Base-by-base conservation (phyloP, 2,797 vertebrate genomes). In the Amphiprion clarkii region DNA sequence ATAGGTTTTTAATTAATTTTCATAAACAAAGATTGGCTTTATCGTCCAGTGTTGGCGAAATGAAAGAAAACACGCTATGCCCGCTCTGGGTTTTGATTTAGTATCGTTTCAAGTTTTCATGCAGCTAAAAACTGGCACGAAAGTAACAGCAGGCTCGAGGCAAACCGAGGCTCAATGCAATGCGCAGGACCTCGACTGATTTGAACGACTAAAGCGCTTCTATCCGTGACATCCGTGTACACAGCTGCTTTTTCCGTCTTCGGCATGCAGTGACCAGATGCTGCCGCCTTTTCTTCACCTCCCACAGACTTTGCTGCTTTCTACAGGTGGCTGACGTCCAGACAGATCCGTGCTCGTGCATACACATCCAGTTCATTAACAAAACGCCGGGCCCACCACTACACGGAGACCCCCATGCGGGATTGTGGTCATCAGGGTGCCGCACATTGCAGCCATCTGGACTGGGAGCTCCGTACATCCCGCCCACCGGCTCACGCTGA, bases 391-490 rank as follows among this genome's bases (percentile, higher is more conserved):
- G 61, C 27, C 19, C 40, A 16, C 48, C n/a, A n/a, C n/a, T n/a
- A n/a, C 55, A 39, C 3, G 0, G 59, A 49, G 46, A 10, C 39
- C 48, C 5, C 5, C 7, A 31, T 4, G 12, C 27, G 62, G 74
- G 62, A 8, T 39, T 13, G 49, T 60, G 77, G 53, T 84, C 72
- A 42, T 68, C 51, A 19, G 78, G 70, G 72, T 42, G 17, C 31
- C 17, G 11, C 64, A 46, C 57, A 54, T 61, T 51, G 64, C 66
- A 54, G 75, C 77, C 82, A 85, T 74, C 74, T 83, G 79, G 66
- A 70, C 33, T 14, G 51, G 70, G 52, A 64, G 65, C 55, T 69
- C 56, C 66, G 54, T 65, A 23, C 65, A 42, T 59, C 48, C 33
- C 63, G 58, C 40, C 27, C 53, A 7, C 56, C 7, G 40, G 23